A percentile compares a stretch with the other conserved stretches of the same genome.
Evolutionary conservation across 2,888 invertebrate genomes (phyloP).

Genomic region (Cataglyphis cursor): DNA sequence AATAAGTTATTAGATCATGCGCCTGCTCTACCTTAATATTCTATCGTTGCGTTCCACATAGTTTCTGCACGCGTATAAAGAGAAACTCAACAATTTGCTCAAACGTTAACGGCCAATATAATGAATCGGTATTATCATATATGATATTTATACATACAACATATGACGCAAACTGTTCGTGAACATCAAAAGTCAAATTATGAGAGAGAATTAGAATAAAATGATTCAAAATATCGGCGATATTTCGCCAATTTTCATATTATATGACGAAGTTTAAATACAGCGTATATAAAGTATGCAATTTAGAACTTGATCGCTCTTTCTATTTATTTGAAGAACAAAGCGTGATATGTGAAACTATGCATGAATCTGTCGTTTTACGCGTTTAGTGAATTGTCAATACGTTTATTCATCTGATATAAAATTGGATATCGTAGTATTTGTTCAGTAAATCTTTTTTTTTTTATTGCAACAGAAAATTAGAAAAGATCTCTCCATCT

Average conservation of each 20-base stretch:
- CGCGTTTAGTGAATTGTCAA: constrained; percentile 10
- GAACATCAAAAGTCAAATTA: not conserved
- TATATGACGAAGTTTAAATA: not conserved
- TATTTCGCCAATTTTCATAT: not conserved
- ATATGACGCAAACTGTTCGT: not conserved
- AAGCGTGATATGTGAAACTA: constrained; percentile 6
- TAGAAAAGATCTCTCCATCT: not conserved
- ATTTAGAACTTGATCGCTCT: constrained; percentile 11
- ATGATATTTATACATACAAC: not conserved
- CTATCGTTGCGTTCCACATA: constrained; percentile 29
- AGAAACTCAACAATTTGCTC: not conserved
- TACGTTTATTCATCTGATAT: not conserved
- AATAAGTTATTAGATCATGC: constrained; percentile 74
- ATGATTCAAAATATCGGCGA: not conserved
- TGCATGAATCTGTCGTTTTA: not conserved
- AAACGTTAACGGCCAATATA: not conserved
- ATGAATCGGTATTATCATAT: not conserved
- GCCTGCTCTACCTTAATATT: constrained; percentile 54
- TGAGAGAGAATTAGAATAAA: not conserved
- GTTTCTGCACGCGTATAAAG: not conserved
- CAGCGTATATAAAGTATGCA: not conserved
- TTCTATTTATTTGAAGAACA: constrained; percentile 18
- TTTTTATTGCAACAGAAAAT: not conserved
- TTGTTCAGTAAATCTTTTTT: not conserved
- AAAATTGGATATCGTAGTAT: constrained; percentile 1